Conservation (phyloP, 2,888 invertebrate species). For the Podabrus alpinus region DNA sequence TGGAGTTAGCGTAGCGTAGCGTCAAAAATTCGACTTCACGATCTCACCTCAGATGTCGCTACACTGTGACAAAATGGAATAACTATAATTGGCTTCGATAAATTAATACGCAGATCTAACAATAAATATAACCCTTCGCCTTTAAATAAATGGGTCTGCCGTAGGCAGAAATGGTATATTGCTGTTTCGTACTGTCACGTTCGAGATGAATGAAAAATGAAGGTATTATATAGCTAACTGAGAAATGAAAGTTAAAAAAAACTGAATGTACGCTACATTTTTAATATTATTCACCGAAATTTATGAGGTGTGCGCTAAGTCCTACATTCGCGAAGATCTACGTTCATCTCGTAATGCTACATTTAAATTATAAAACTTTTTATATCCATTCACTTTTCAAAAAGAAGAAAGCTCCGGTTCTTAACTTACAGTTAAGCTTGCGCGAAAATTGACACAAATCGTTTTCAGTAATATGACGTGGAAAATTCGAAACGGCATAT, state of each 20-base stretch:
- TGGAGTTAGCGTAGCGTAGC: too few species aligned
- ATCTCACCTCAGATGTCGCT: too few species aligned
- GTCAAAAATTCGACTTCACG: too few species aligned
- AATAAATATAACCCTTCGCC: too few species aligned
- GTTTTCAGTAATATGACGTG: not conserved
- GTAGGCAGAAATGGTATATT: too few species aligned
- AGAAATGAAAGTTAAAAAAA: not conserved
- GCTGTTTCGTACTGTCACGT: not conserved
- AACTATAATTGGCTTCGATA: too few species aligned
- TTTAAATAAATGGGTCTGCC: too few species aligned
- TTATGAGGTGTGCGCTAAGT: not conserved
- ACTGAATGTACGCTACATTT: not conserved
- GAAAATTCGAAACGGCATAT: not conserved
- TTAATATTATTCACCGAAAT: not conserved
- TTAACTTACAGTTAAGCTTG: not conserved
- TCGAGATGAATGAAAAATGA: not conserved
- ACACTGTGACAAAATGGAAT: too few species aligned
- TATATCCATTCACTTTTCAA: not conserved
- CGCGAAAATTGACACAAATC: not conserved
- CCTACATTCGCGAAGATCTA: not conserved
- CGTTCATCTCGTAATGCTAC: not conserved
- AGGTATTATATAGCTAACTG: not conserved
- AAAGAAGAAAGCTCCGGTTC: not conserved
- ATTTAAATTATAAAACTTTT: not conserved
- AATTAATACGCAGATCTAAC: too few species aligned